Base-by-base conservation (phyloP, 2,797 vertebrate genomes). In the Lemur catta region DNA sequence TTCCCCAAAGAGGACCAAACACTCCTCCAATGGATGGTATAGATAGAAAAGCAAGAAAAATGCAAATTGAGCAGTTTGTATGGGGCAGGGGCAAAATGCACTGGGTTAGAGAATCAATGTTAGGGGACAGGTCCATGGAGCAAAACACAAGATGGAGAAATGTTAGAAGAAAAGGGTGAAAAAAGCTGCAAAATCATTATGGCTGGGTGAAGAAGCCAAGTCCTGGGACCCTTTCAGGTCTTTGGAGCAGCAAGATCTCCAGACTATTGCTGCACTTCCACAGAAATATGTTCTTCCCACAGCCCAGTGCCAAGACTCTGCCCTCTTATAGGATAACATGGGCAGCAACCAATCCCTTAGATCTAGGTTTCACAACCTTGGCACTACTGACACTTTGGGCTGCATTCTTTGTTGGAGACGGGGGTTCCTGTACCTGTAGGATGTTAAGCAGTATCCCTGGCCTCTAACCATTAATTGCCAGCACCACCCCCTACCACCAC, bases 1-100 rank as follows among this genome's bases (percentile, higher is more conserved):
- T 85, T 96, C 91, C 55, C 95, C 67, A 93, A 93, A 97, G 82
- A 87, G 43, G 93, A 89, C 91, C 67, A 46, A 93, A 59, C 95
- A 84, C 86, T 85, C 71, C 71, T 72, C 95, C 43, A n/a, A 28
- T 1, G 57, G 30, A 20, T 63, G 61, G 46, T 94, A 82, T 1
- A 72, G 86, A 78, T 2, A 93, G 89, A 96, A 95, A 96, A 96
- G 93, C 35, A 89, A 85, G 76, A 93, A 86, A 87, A 95, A 80
- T 30, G 81, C 67, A 80, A 84, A 65, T 15, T 17, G 65, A 63
- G 50, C 43, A 57, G 61, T 72, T 22, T 12, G 20, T 3, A 30
- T 1, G 10, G 18, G 17, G 10, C 0, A 2, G n/a, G 35, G 26
- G 33, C 28, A 80, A 93, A 90, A 87, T 1, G 20, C 28, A 43